Conservation (phyloP, 2,888 invertebrate genomes). For the Trimorus sp. region DNA sequence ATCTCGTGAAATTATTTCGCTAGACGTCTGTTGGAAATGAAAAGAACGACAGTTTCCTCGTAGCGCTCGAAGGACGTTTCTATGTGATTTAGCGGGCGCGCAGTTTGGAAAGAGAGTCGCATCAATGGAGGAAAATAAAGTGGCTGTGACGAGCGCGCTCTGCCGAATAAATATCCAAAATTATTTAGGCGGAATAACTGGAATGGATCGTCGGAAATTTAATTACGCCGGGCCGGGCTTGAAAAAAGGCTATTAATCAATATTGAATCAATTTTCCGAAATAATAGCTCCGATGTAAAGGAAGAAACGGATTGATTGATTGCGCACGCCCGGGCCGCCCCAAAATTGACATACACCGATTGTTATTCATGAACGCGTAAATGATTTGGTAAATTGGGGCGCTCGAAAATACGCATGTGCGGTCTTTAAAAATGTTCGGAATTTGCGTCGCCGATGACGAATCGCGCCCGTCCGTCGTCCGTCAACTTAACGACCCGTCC, state of each 20-base stretch:
- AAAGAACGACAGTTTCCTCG: neutral
- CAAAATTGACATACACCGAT: constrained; percentile 29
- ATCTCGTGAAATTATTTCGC: no score
- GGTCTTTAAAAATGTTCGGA: constrained; percentile 17
- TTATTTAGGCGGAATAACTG: constrained; percentile 6
- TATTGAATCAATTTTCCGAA: constrained; percentile 27
- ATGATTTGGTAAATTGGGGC: constrained; percentile 24
- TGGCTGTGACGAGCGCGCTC: neutral
- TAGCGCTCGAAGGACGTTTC: neutral
- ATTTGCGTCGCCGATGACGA: constrained; percentile 16
- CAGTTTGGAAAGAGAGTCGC: neutral
- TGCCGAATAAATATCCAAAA: neutral
- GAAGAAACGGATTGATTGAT: constrained; percentile 32
- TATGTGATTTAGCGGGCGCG: neutral
- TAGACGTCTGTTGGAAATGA: no score
- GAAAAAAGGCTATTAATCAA: constrained; percentile 34
- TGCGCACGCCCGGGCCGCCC: neutral
- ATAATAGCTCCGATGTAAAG: constrained; percentile 29
- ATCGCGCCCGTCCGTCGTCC: constrained; percentile 25
- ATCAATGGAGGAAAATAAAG: neutral
- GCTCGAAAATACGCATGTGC: neutral
- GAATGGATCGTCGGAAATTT: neutral
- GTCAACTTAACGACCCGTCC: constrained; percentile 26
- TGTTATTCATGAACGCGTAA: constrained; percentile 32
- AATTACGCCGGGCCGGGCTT: neutral